Base-by-base conservation (phyloP, 2,888 invertebrate genomes). In the Neria commutata region DNA sequence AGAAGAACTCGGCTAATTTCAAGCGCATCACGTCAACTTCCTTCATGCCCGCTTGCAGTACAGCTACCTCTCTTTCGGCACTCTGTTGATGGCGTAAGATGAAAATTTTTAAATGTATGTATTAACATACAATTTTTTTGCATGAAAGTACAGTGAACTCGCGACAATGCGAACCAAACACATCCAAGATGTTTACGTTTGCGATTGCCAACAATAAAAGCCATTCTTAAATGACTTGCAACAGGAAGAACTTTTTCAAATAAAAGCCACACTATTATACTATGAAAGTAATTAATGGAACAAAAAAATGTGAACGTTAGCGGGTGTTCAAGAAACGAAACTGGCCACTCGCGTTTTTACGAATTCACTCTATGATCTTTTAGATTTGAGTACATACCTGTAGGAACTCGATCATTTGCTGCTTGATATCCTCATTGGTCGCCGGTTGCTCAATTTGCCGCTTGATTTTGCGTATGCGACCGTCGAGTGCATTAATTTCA, bases 1-100 rank as follows among this genome's bases (percentile, higher is more conserved):
- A 98, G 83, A 98, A 96, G 83, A 96, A 97, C 53, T 93, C 91
- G 0, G 95, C 89, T 37, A 98, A 84, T 63, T 92, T 90, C 65
- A 87, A 87, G 26, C 95, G 86, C 60, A 94, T 87, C 17, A 85
- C 85, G 68, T 95, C 94, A 19, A 97, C 88, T 72, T 93, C 91
- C 58, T 89, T 88, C 87, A 95, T 89, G 67, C 91, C 91, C 55
- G 88, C 86, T 75, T 92, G 90, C 40, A 94, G 83, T 34, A 88
- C 89, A 10, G 87, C 83, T 53, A 94, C 89, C 80, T 93, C 93
- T 69, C 88, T 85, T 74, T 91, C 91, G 10, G 94, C 94, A 75
- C 68, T 67, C 67, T 71, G 16, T 47, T 10, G 10, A 24, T 45
- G 11, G 14, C 1, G 4, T n/a, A 37, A 37, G 37, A n/a, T 37